These are phyloP conservation scores for Heliopora coerulea DNA, from an alignment of 92 coral and sea anemone genomes.

Conservation along the genomic window DNA sequence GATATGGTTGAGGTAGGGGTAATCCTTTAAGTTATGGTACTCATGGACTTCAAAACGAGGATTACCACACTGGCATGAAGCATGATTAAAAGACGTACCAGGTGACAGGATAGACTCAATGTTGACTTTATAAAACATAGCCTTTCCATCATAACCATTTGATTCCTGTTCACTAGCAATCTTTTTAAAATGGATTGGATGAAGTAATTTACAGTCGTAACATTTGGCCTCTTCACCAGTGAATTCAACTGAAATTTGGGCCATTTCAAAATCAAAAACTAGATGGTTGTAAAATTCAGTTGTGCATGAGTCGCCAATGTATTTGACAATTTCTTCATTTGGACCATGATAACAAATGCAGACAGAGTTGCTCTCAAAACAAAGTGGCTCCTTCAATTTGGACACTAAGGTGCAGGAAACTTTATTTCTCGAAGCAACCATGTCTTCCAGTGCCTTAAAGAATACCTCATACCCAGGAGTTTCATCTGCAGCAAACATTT, in stretches of 20 bases:
- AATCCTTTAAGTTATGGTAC: background rate
- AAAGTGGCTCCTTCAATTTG: background rate
- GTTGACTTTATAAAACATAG: constrained; percentile 6
- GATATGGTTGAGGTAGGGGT: constrained; percentile 4
- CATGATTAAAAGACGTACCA: constrained; percentile 36
- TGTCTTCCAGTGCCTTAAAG: background rate
- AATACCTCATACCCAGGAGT: background rate
- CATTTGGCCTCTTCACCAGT: background rate
- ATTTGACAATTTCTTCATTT: background rate
- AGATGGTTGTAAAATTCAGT: constrained; percentile 33
- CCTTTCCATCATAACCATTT: constrained; percentile 14
- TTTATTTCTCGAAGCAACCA: background rate
- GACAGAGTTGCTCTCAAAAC: background rate
- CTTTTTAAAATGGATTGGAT: background rate
- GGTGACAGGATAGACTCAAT: constrained; percentile 25
- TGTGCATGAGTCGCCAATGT: background rate
- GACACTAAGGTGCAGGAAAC: constrained; percentile 8
- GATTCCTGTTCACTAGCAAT: background rate
- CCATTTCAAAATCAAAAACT: constrained; percentile 21
- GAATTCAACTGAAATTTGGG: constrained; percentile 10
- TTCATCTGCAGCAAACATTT: too few species aligned
- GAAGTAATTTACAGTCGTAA: background rate
- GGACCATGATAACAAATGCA: constrained; percentile 4
- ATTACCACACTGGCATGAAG: constrained; percentile 30
- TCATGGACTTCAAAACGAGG: constrained; percentile 19